Base-by-base conservation (phyloP, 2,888 invertebrate genomes). In the Hanleya hanleyi region DNA sequence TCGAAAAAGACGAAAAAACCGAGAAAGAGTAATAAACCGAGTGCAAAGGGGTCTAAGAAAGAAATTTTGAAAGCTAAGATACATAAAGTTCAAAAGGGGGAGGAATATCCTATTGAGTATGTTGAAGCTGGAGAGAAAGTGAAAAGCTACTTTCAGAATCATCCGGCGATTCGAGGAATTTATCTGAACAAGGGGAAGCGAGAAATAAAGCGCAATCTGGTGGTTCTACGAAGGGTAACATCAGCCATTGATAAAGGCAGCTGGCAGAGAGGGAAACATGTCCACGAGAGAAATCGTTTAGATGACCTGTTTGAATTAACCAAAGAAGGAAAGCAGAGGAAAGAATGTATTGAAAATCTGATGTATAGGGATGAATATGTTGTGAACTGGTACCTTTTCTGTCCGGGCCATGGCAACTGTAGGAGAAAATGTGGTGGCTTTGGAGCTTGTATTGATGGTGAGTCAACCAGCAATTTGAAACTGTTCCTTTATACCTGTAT, bases 301-400 rank as follows among this genome's bases (percentile, higher is more conserved):
- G 87, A 87, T 76, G 87, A 88, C 76, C 78, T 73, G 67, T 88
- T 88, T 77, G 81, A 80, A 64, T 76, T 81, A 67, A 88, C 86
- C 5, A 81, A 80, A 18, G 82, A 76, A 64, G 87, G 87, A 0
- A 69, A 62, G 71, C 71, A 75, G 50, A 79, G 78, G 57, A 75
- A 78, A 33, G 75, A 74, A 18, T 37, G 74, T 50, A 79, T 88
- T 33, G 78, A 80, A 33, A 70, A 77, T 33, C 77, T 81, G 32
- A 69, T 75, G 50, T 71, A 75, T 1, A 71, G 85, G 41, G 86
- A 88, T 75, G 86, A 85, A 72, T 86, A 84, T 76, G 86, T 84
- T 5, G 87, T 88, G 29, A 86, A 86, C 75, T 86, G 87, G 86
- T 87, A 88, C 76, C 75, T 88, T 79, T 88, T 85, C 84, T 88